Conservation (phyloP, 2,113 vertebrate species). For the Podarcis raffonei region DNA sequence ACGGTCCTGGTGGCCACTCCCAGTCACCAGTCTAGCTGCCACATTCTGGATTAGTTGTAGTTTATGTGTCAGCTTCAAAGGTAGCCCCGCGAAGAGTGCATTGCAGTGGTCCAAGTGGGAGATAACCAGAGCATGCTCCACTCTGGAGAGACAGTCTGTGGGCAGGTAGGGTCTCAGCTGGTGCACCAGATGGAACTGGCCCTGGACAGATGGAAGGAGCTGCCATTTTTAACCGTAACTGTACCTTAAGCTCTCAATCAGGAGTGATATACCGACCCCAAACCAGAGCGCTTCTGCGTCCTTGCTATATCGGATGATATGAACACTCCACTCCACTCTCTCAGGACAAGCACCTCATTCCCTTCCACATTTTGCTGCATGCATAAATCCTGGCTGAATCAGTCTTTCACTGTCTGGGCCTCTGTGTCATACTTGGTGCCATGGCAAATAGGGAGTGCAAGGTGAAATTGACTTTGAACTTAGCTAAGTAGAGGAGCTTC, state of each 20-base stretch:
- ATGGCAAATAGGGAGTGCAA: background rate
- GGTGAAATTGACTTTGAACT: background rate
- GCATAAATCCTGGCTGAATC: background rate
- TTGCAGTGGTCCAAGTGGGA: too few relatives aligned
- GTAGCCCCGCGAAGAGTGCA: too few relatives aligned
- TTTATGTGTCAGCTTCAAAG: too few relatives aligned
- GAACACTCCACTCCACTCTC: background rate
- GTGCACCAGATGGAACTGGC: too few relatives aligned
- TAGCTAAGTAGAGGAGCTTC: background rate
- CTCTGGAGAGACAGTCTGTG: too few relatives aligned
- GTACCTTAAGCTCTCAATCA: background rate
- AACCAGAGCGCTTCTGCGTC: background rate
- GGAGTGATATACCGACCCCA: background rate
- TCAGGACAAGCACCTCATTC: background rate
- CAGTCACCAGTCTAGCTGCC: too few relatives aligned
- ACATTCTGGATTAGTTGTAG: too few relatives aligned
- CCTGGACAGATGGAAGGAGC: too few relatives aligned
- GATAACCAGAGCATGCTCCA: too few relatives aligned
- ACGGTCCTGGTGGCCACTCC: too few relatives aligned
- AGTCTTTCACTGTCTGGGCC: background rate
- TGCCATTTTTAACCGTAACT: too few relatives aligned
- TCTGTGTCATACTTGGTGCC: background rate
- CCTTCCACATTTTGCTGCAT: background rate
- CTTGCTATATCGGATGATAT: background rate
- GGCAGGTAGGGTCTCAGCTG: too few relatives aligned